Percentiles rank a stretch among this genome's conserved stretches.
Evolutionary conservation across 2,888 invertebrate species (phyloP).

Genomic region (Teleogryllus oceanicus): DNA sequence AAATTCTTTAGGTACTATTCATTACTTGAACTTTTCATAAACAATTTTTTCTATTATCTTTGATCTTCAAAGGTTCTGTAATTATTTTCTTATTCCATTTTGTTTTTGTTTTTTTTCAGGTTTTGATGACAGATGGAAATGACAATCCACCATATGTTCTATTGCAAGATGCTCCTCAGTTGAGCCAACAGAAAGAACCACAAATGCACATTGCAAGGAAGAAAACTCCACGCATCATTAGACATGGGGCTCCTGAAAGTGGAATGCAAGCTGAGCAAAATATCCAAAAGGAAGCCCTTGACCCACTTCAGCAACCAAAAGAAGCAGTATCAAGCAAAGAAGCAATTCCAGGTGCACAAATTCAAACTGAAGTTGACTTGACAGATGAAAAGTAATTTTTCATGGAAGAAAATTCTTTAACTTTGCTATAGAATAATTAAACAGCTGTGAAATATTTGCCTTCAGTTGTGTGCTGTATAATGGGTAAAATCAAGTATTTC

Average conservation of each 20-base stretch:
- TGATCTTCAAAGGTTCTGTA: too few relatives aligned
- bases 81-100: background rate
- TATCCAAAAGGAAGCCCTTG: background rate
- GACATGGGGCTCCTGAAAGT: background rate
- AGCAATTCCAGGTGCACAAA: background rate
- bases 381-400: background rate
- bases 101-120: background rate
- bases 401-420: too few relatives aligned
- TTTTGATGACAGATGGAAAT: slow-evolving; percentile 11
- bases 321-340: background rate
- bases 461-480: too few relatives aligned
- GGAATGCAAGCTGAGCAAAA: background rate
- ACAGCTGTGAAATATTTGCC: too few relatives aligned
- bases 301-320: background rate
- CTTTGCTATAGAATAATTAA: too few relatives aligned
- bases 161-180: background rate
- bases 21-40: too few relatives aligned
- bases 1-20: too few relatives aligned
- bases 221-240: background rate
- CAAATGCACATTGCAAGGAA: background rate
- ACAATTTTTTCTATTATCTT: too few relatives aligned
- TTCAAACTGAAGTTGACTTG: slow-evolving; percentile 1
- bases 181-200: background rate
- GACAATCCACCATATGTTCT: background rate
- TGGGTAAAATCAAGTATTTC: too few relatives aligned